A percentile compares a stretch with the other conserved stretches of the same genome.
Conservation (phyloP, 2,797 vertebrate species). For the Brachyalestes nurse region DNA sequence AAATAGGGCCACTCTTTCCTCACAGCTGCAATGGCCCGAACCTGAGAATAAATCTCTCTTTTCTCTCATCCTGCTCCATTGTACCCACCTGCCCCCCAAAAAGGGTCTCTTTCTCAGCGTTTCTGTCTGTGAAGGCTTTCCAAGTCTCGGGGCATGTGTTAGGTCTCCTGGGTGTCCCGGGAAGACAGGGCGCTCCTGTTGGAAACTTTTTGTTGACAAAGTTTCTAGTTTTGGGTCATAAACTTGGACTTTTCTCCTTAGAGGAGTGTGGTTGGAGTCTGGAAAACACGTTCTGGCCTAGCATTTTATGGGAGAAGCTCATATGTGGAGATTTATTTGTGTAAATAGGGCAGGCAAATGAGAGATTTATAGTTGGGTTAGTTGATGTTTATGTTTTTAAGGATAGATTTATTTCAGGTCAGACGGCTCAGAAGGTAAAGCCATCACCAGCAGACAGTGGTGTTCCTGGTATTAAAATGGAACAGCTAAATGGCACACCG, state of each 20-base stretch:
- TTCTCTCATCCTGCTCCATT: conserved; percentile 1
- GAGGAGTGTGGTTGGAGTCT: not conserved
- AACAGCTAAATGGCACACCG: not conserved
- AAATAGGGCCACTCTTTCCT: conserved; percentile 10
- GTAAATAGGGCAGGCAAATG: conserved; percentile 16
- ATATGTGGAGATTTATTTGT: conserved; percentile 7
- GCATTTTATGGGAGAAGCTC: conserved; percentile 6
- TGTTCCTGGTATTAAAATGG: not conserved
- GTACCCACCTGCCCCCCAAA: not conserved
- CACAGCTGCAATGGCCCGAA: not conserved
- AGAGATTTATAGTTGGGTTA: conserved; percentile 9
- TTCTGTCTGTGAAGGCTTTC: conserved; percentile 1
- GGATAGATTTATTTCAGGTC: not conserved
- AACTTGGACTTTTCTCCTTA: not conserved
- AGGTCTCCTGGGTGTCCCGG: not conserved
- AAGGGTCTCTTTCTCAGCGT: not conserved
- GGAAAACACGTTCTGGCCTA: conserved; percentile 20
- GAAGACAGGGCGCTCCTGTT: not conserved
- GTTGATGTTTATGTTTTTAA: conserved; percentile 6
- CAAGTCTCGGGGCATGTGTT: not conserved
- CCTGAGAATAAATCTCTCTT: not conserved
- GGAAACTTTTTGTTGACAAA: not conserved
- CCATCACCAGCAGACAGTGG: not conserved
- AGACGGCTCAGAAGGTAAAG: conserved; percentile 1
- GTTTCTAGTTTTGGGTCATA: conserved; percentile 10